Base-by-base conservation (phyloP, 2,113 vertebrate genomes). In the Tachuris rubrigastra region DNA sequence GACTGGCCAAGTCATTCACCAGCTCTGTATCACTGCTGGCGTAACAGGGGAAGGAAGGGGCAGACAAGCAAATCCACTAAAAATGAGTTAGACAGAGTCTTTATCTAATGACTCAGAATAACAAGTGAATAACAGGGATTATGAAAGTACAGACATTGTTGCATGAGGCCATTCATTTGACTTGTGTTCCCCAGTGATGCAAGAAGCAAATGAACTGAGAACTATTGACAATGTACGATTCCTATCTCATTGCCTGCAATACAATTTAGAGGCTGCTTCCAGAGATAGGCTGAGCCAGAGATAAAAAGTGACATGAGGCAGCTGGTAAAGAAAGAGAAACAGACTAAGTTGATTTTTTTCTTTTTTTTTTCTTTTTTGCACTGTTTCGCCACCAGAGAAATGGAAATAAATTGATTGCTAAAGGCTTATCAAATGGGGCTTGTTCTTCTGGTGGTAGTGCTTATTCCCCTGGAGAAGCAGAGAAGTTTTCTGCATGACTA, bases 221-320 rank as follows among this genome's bases (percentile, higher is more conserved):
- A 85, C 79, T 90, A 39, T 3, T 78, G 85, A 81, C 69, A 94
- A 30, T 1, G 55, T 90, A 77, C 7, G 10, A 84, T 50, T 81
- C 62, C 68, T 78, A 56, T 89, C 86, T 92, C 5, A 3, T 65
- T 60, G 42, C 59, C 85, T 92, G 52, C 67, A 83, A 63, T 42
- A 69, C 35, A 76, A 46, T 90, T 88, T 37, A 77, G 46, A 83
- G 79, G 47, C 91, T 77, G 88, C 72, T 93, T 63, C 59, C 47
- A 67, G 33, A 94, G 68, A 80, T 2, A 84, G 58, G n/a, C 56
- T 90, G 79, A 89, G 53, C 14, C n/a, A 88, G 62, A 92, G 73
- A 93, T 53, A 93, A 92, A 86, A 90, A 59, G 46, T 85, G 83
- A 91, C 81, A 91, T 10, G 49, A 96, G 69, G 72, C 41, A 96